A percentile compares a stretch with the other conserved stretches of the same genome.
Evolutionary conservation across 2,888 invertebrate genomes (phyloP).

Genomic region (Alloplasta piceator): DNA sequence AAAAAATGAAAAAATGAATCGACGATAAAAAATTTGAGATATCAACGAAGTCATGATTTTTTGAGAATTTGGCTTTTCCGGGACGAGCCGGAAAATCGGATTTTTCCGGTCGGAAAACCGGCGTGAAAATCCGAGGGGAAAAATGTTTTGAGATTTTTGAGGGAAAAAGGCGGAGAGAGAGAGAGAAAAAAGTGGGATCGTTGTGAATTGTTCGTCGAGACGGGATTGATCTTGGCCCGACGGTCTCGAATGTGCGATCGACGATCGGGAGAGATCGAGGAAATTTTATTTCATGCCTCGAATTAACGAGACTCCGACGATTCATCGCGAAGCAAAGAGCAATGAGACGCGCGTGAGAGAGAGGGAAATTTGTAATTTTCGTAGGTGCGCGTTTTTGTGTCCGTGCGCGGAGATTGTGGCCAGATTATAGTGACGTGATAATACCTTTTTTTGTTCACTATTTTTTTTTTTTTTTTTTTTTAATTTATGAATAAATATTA

Average conservation of each 20-base stretch:
- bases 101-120: no score
- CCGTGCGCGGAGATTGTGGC: constrained; percentile 52
- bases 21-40: no score
- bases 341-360: background rate
- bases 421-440: constrained; percentile 58
- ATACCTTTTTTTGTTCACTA: background rate
- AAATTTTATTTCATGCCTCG: background rate
- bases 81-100: no score
- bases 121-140: no score
- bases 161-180: background rate
- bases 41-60: background rate
- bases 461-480: no score
- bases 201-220: background rate
- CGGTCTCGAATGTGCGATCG: constrained; percentile 24
- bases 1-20: no score
- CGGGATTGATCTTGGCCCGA: constrained; percentile 1
- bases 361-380: background rate
- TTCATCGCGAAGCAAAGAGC: background rate
- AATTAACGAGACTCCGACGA: background rate
- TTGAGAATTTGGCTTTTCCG: background rate
- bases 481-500: no score
- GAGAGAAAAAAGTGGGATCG: background rate
- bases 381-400: constrained; percentile 40
- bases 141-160: no score
- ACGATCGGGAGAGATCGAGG: background rate